Base-by-base conservation (phyloP, 2,113 vertebrate genomes). In the Proteles cristata region DNA sequence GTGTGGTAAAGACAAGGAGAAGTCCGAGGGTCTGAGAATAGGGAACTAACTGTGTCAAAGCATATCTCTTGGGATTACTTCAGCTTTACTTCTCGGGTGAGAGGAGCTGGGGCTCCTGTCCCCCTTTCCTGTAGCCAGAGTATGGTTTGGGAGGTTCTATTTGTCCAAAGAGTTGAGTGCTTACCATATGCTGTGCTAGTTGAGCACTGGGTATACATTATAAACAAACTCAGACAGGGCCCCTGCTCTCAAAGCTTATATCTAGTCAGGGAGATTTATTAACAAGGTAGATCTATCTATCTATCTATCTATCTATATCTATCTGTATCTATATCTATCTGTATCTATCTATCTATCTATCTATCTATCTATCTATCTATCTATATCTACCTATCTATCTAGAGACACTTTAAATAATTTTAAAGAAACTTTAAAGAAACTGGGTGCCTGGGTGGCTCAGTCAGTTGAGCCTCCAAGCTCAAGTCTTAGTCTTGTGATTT, bases 1-100 rank as follows among this genome's bases (percentile, higher is more conserved):
- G 80, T 94, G n/a, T 76, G 71, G 92, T 81, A 21, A 58, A 31
- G 23, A 79, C 25, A 81, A 74, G 74, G 53, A 88, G 93, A 94
- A 97, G 93, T 93, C 23, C 1, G 1, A 48, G 58, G 61, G 19
- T 85, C 79, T 96, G 25, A 68, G 76, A 83, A 68, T 7, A 58
- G 43, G 26, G 65, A 69, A 63, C 63, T 1, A 69, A 63, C 68
- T 1, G 10, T 55, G 77, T 96, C 85, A 26, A 4, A 0, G 33
- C 58, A 69, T 0, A 11, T 45, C 12, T 58, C 23, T 26, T 19
- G 25, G 33, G 63, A 19, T 81, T 68, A 19, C 61, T 55, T 63
- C 58, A 83, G 68, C 43, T 48, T 45, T 95, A 87, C 28, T 33
- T 43, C 33, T 45, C 28, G 6, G 10, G 23, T 35, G 7, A 25